A percentile compares a stretch with the other conserved stretches of the same genome.
These are phyloP conservation scores for Sinocyclocheilus anophthalmus DNA, from an alignment of 2,113 vertebrate genomes.

Conservation along the genomic window DNA sequence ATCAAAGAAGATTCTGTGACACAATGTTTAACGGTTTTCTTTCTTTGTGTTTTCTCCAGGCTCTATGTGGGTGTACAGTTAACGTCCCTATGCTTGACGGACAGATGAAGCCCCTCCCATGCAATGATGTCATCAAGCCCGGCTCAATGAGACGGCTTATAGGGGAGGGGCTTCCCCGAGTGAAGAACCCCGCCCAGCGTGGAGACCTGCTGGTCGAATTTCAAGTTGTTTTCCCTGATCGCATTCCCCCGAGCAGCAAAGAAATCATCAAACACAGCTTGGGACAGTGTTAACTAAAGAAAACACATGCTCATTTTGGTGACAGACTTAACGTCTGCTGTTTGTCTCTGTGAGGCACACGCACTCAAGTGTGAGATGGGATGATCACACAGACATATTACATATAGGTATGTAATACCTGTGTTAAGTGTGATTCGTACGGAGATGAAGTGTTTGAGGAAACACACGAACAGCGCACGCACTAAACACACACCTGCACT, in stretches of 20 bases:
- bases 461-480: background rate
- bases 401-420: constrained; percentile 20
- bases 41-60: constrained; percentile 73
- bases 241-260: constrained; percentile 92
- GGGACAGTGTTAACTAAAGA: constrained; percentile 69
- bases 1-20: background rate
- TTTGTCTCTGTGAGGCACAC: constrained; percentile 61
- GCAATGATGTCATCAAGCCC: constrained; percentile 92
- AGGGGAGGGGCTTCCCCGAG: constrained; percentile 91
- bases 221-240: constrained; percentile 95
- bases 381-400: constrained; percentile 13
- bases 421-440: constrained; percentile 2
- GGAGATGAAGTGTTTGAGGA: constrained; percentile 11
- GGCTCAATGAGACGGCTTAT: constrained; percentile 90
- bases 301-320: constrained; percentile 1
- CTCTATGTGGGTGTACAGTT: constrained; percentile 95
- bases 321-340: constrained; percentile 18
- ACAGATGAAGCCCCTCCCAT: constrained; percentile 91
- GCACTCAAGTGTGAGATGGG: background rate
- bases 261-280: constrained; percentile 98
- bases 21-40: background rate
- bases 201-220: constrained; percentile 96
- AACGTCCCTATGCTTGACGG: constrained; percentile 96
- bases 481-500: constrained; percentile 21
- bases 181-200: constrained; percentile 88